Evolutionary conservation across 2,113 vertebrate species (phyloP), one percentile per base, ranked within the genome.

Genomic region (Trematocara zebra): DNA sequence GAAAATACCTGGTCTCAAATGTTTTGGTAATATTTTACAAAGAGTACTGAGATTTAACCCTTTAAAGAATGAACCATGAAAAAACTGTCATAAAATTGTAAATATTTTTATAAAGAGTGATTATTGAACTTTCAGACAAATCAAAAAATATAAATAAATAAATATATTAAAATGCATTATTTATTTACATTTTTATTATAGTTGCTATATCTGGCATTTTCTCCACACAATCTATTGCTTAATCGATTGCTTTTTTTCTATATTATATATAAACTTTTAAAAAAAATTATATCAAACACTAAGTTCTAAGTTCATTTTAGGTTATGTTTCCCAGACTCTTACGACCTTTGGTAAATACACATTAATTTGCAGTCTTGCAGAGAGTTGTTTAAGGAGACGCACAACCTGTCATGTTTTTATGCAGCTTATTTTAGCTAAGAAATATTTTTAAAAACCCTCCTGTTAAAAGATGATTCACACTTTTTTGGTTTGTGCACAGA

Each of bases 391-490:
- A 76, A 49, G 15, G 26, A 49, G 9, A 18, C 2, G 2, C 15
- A 31, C 18, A n/a, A n/a, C 44, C 11, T 49, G 0, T 33, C 17
- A 5, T 49, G 0, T 31, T 49, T 28, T 76, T 76, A 49, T 3
- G 4, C 1, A 2, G 4, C 26, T 76, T 3, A n/a, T 0, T 28
- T 31, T 5, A 76, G 26, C 72, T 28, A 31, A 51, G 15, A 76
- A 76, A 76, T 28, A 47, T 6, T 31, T 59, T 59, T 1, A 37
- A 37, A 67, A 64, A 11, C 10, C 6, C 9, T 2, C 69, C 7
- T 18, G 15, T 8, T 28, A 49, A 74, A 31, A 47, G 23, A 11
- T 18, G 6, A 74, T 18, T 74, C 17, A 49, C 42, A 31, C 69
- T 76, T 76, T n/a, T 49, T 18, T 28, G 42, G 6, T 74, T 74